These are phyloP conservation scores for Cydia pomonella DNA, from an alignment of 1,140 invertebrate species.

Conservation along the genomic window DNA sequence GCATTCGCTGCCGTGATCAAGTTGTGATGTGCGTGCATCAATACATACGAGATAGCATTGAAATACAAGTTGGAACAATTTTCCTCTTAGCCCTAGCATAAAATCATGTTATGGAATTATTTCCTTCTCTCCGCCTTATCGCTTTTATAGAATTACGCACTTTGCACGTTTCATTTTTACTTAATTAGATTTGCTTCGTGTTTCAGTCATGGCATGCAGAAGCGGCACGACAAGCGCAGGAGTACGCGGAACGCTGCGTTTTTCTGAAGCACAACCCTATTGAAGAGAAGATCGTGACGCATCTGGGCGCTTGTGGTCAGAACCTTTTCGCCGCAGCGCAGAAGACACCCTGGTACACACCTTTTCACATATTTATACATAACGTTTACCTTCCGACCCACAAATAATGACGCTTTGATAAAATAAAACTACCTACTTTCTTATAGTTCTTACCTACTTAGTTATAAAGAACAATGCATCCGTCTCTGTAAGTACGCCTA, in stretches of 20 bases:
- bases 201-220: slow-evolving; percentile 86
- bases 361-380: too few species aligned
- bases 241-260: slow-evolving; percentile 87
- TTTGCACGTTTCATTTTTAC: not conserved
- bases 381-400: too few species aligned
- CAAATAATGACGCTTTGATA: too few species aligned
- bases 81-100: too few species aligned
- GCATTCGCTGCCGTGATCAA: too few species aligned
- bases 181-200: slow-evolving; percentile 26
- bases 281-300: slow-evolving; percentile 83
- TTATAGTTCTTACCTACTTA: too few species aligned
- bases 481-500: too few species aligned
- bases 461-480: too few species aligned
- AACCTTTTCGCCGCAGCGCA: slow-evolving; percentile 91
- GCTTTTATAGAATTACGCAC: not conserved
- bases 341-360: slow-evolving; percentile 87
- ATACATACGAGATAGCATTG: too few species aligned
- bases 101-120: not conserved
- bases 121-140: not conserved
- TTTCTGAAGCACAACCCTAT: slow-evolving; percentile 86
- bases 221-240: slow-evolving; percentile 86
- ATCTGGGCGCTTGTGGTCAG: slow-evolving; percentile 89
- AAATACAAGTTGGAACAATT: too few species aligned
- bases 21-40: too few species aligned
- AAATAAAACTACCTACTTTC: too few species aligned